Percentiles rank a stretch among this genome's conserved stretches.
Conservation (phyloP, 1,140 invertebrate genomes). For the Venturia canescens region DNA sequence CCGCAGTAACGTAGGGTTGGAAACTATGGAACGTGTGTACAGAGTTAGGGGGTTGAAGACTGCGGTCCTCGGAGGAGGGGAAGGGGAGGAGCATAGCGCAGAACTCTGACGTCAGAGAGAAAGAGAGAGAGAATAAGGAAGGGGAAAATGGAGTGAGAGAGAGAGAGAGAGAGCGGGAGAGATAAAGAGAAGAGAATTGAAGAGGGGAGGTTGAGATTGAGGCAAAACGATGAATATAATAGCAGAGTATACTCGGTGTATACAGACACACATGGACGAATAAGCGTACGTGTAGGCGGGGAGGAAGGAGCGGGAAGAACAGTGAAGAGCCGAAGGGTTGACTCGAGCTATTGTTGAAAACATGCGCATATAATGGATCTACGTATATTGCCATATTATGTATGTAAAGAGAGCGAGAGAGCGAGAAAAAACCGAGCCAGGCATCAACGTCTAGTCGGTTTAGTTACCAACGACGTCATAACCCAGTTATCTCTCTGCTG, state of each 20-base stretch:
- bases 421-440: slow-evolving; percentile 26
- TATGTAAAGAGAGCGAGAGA: slow-evolving; percentile 31
- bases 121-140: neutral
- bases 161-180: neutral
- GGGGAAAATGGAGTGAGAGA: slow-evolving; percentile 1
- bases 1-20: slow-evolving; percentile 26
- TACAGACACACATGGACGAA: neutral
- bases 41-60: slow-evolving; percentile 24
- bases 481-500: slow-evolving; percentile 51
- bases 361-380: neutral
- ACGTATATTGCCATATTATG: neutral
- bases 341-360: slow-evolving; percentile 38
- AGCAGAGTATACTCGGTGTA: slow-evolving; percentile 28
- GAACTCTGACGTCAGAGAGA: slow-evolving; percentile 41
- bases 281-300: neutral
- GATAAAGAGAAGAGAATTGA: neutral
- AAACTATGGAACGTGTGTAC: neutral
- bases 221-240: slow-evolving; percentile 34
- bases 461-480: slow-evolving; percentile 52
- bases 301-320: neutral
- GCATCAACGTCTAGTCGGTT: slow-evolving; percentile 40
- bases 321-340: slow-evolving; percentile 35
- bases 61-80: slow-evolving; percentile 12
- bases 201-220: no score
- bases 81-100: neutral